phyloP scores from a whole-genome alignment of 2,113 vertebrate species.

The Prolemur simus region DNA sequence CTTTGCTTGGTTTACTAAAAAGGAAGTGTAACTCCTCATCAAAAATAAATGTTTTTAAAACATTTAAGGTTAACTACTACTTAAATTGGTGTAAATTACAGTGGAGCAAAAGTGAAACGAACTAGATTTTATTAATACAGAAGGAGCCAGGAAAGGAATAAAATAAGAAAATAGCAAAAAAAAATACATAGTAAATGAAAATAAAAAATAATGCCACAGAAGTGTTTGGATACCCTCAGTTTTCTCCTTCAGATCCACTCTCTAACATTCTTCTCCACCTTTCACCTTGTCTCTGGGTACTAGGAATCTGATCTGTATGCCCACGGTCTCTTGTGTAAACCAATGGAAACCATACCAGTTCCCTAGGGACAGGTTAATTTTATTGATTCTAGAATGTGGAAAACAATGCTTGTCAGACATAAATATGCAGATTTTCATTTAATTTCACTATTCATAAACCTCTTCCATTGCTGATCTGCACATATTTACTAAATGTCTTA shows the following conservation, averaged over 20 bases:
- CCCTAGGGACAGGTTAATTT: neutral
- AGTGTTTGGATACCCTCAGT: neutral
- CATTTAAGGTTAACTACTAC: neutral
- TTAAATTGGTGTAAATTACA: neutral
- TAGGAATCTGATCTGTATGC: neutral
- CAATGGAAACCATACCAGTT: neutral
- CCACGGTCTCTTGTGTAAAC: neutral
- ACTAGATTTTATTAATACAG: neutral
- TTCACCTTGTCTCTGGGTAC: neutral
- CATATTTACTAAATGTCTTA: neutral
- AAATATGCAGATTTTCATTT: neutral
- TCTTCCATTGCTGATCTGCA: neutral
- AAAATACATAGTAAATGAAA: neutral
- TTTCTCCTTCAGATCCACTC: neutral
- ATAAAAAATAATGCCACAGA: neutral
- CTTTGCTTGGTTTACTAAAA: neutral
- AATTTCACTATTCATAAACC: neutral
- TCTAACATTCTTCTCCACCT: neutral
- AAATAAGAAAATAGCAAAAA: neutral
- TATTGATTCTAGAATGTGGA: neutral
- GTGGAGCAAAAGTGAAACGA: neutral
- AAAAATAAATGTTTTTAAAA: neutral
- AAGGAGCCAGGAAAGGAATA: neutral
- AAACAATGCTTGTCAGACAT: neutral
- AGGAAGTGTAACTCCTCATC: neutral